Percentiles rank a stretch among this genome's conserved stretches.
These are phyloP conservation scores for Hirtodrosophila histrioides DNA, from an alignment of 2,888 invertebrate genomes.

Conservation along the genomic window DNA sequence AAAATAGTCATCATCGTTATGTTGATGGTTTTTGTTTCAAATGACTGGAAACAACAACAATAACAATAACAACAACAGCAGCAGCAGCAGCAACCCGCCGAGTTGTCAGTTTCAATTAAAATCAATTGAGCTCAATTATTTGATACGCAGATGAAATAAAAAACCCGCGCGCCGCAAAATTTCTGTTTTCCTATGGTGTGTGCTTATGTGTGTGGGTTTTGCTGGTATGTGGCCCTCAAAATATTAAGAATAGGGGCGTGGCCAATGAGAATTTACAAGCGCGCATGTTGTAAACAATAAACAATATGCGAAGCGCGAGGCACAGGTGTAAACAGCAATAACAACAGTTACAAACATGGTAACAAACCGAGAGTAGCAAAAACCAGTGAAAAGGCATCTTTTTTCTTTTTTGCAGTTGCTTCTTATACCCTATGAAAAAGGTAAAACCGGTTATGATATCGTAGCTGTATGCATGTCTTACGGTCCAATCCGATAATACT, in stretches of 20 bases:
- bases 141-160: conserved; percentile 74
- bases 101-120: conserved; percentile 78
- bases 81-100: conserved; percentile 40
- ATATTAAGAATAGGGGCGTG: conserved; percentile 51
- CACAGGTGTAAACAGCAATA: conserved; percentile 64
- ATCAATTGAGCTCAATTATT: conserved; percentile 81
- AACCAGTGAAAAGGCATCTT: conserved; percentile 37
- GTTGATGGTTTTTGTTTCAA: conserved; percentile 67
- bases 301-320: conserved; percentile 34
- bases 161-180: conserved; percentile 50
- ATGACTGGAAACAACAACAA: conserved; percentile 41
- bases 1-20: conserved; percentile 26
- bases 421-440: conserved; percentile 20
- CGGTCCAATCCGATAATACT: too few relatives aligned
- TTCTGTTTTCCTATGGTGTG: conserved; percentile 25
- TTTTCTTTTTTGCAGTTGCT: conserved; percentile 56
- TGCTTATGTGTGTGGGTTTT: conserved; percentile 46
- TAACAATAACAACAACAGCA: conserved; percentile 18
- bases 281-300: conserved; percentile 48
- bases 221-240: conserved; percentile 58
- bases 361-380: conserved; percentile 8
- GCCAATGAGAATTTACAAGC: conserved; percentile 52
- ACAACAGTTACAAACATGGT: conserved; percentile 20
- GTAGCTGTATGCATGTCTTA: too few relatives aligned
- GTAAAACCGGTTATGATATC: too few relatives aligned